phyloP scores from a whole-genome alignment of 1,140 invertebrate species.

The Eupristina koningsbergeri region DNA sequence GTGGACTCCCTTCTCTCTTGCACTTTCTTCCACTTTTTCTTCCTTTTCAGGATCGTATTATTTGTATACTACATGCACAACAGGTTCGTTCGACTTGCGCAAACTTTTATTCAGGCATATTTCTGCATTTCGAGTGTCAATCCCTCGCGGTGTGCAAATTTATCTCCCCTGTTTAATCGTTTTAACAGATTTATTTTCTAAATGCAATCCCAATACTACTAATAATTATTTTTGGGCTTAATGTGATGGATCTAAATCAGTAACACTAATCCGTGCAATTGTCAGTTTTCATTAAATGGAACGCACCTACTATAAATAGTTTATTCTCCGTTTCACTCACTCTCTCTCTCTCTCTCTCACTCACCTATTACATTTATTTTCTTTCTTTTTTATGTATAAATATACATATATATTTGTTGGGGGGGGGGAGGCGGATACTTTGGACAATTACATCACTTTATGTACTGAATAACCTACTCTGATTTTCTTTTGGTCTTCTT shows the following conservation, averaged over 20 bases:
- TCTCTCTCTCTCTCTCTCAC: too few relatives aligned
- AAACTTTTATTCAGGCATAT: background rate
- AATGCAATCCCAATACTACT: background rate
- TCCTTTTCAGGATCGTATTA: background rate
- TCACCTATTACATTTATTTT: background rate
- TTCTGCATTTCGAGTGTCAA: background rate
- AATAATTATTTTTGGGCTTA: background rate
- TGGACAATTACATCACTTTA: background rate
- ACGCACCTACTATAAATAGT: background rate
- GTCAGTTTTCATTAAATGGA: background rate
- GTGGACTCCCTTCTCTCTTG: background rate
- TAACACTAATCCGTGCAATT: background rate
- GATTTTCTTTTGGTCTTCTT: too few relatives aligned
- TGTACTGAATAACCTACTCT: too few relatives aligned
- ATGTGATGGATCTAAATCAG: background rate
- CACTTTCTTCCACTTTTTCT: background rate
- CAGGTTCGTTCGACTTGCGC: constrained; percentile 2
- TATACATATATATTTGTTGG: background rate
- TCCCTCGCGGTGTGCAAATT: too few relatives aligned
- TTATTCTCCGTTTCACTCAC: background rate
- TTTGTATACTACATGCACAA: background rate
- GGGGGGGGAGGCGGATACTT: too few relatives aligned
- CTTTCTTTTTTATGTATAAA: background rate
- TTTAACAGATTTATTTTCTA: background rate
- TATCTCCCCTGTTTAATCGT: too few relatives aligned